A percentile compares a stretch with the other conserved stretches of the same genome.
phyloP scores from a whole-genome alignment of 2,113 vertebrate species.

The Artemisiospiza belli region DNA sequence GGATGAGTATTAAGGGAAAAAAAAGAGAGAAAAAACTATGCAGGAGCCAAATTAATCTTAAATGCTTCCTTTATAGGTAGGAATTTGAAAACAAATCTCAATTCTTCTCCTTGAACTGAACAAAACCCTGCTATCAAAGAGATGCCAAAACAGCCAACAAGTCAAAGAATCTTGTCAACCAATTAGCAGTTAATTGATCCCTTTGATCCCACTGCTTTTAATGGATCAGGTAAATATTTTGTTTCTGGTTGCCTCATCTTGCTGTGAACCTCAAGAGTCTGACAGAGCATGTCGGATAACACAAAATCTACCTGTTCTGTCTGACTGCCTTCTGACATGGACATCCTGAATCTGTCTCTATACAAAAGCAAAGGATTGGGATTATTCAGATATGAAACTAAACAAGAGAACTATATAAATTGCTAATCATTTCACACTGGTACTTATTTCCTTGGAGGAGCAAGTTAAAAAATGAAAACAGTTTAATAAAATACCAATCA shows the following conservation, averaged over 20 bases:
- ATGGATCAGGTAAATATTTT: background rate
- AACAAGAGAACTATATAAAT: background rate
- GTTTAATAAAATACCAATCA: background rate
- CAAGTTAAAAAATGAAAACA: background rate
- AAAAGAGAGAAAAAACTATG: background rate
- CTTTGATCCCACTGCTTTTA: constrained; percentile 30
- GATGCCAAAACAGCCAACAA: background rate
- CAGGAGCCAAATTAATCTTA: constrained; percentile 53
- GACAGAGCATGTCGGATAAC: background rate
- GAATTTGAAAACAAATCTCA: constrained; percentile 29
- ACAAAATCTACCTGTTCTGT: background rate
- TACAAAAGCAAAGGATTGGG: background rate
- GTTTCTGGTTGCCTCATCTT: background rate
- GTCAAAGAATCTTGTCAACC: background rate
- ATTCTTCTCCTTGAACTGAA: constrained; percentile 27
- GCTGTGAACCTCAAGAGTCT: background rate
- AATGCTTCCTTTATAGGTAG: constrained; percentile 52
- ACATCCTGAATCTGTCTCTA: background rate
- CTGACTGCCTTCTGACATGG: background rate
- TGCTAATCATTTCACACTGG: background rate
- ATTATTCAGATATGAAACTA: background rate
- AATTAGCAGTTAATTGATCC: constrained; percentile 31
- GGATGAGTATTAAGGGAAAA: constrained; percentile 8
- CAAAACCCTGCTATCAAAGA: background rate
- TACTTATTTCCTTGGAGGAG: background rate